phyloP scores from a whole-genome alignment of 2,888 invertebrate species.

The Atethmia centrago region DNA sequence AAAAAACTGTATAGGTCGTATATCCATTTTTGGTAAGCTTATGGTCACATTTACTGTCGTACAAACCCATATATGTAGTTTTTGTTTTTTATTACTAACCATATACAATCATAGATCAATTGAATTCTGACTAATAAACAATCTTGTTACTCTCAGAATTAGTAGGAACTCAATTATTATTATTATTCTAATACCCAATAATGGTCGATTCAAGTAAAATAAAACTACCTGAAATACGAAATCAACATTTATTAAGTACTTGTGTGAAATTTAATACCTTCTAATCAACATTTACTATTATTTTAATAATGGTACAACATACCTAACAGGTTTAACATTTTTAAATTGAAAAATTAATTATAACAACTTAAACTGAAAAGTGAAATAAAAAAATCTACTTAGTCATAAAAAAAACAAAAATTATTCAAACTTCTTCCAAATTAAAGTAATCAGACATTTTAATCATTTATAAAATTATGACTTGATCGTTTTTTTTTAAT shows the following conservation, averaged over 20 bases:
- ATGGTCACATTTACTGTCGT: constrained; percentile 33
- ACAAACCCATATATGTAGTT: neutral
- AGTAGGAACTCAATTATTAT: constrained; percentile 16
- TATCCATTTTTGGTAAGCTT: constrained; percentile 24
- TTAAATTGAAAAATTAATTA: too few relatives aligned
- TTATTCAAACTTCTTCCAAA: too few relatives aligned
- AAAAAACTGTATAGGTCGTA: constrained; percentile 20
- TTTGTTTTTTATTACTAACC: constrained; percentile 5
- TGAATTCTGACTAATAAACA: constrained; percentile 14
- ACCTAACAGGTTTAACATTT: too few relatives aligned
- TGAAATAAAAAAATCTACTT: too few relatives aligned
- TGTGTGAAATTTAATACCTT: neutral
- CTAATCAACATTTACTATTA: too few relatives aligned
- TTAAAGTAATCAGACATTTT: too few relatives aligned
- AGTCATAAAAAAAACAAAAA: too few relatives aligned
- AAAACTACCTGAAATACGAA: constrained; percentile 15
- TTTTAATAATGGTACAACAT: too few relatives aligned
- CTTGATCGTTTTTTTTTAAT: too few relatives aligned
- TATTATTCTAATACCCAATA: constrained; percentile 11
- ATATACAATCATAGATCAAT: constrained; percentile 8
- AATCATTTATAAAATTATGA: too few relatives aligned
- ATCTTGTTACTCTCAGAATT: constrained; percentile 9
- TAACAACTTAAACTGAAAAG: too few relatives aligned
- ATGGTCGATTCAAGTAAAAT: constrained; percentile 12
- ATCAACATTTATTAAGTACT: too few relatives aligned